phyloP scores from a whole-genome alignment of 92 coral and sea anemone species.

The Phenganax stokvisi region DNA sequence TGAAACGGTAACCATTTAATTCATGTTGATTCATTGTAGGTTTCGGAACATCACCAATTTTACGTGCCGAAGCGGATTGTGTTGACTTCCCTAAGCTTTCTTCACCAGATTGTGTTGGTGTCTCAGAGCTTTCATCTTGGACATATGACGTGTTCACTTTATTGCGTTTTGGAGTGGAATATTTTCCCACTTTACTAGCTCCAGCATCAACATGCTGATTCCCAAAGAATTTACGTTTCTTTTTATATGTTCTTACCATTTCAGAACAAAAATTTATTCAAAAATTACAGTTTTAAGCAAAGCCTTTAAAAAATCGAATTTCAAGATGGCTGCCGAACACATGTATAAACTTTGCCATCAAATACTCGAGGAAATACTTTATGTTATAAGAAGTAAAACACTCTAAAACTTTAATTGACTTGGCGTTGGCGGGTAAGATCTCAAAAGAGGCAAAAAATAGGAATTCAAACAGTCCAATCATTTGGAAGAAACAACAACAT shows the following conservation, averaged over 20 bases:
- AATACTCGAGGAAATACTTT: not conserved
- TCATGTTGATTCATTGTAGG: not conserved
- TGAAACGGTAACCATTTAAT: constrained; percentile 12
- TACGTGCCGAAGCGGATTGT: not conserved
- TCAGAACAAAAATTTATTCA: not conserved
- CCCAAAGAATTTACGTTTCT: constrained; percentile 27
- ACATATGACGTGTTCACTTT: not conserved
- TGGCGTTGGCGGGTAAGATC: not conserved
- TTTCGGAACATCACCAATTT: not conserved
- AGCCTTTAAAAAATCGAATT: not conserved
- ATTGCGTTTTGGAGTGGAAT: not conserved
- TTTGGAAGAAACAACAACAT: too few species aligned
- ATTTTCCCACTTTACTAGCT: not conserved
- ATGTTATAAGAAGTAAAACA: not conserved
- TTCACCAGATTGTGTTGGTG: too few species aligned
- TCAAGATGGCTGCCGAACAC: not conserved
- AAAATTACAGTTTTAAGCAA: not conserved
- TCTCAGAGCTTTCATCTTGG: not conserved
- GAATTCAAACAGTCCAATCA: too few species aligned
- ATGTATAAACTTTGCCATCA: not conserved
- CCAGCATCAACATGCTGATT: constrained; percentile 7
- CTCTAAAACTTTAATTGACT: not conserved
- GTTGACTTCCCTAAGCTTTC: not conserved
- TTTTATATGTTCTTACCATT: constrained; percentile 15
- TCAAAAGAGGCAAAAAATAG: too few species aligned